These are phyloP conservation scores for Diplosoma virens DNA, from an alignment of 23 tunicate genomes.

Conservation along the genomic window DNA sequence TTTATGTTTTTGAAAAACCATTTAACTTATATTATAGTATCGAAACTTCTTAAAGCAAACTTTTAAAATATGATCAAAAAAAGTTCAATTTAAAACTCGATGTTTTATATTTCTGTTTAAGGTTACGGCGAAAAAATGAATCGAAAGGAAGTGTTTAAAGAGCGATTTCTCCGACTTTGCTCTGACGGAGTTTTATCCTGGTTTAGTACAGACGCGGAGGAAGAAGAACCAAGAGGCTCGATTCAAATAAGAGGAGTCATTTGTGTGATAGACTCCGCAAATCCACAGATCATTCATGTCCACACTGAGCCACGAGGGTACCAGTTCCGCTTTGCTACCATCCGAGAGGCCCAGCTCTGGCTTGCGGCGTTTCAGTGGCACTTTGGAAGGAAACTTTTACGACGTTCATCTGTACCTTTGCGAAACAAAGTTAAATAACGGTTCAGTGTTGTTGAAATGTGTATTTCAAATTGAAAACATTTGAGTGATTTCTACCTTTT, in stretches of 20 bases:
- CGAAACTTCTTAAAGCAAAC: no score
- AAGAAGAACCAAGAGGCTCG: slow-evolving; percentile 24
- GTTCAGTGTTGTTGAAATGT: no score
- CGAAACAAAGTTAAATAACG: slow-evolving; percentile 38
- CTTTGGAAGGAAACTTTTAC: slow-evolving; percentile 26
- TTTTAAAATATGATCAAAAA: no score
- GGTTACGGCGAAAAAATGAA: slow-evolving; percentile 33
- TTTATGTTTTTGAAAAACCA: no score
- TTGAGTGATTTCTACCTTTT: no score
- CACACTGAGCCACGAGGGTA: slow-evolving; percentile 32
- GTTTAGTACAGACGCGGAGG: slow-evolving; percentile 23
- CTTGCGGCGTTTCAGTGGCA: slow-evolving; percentile 49
- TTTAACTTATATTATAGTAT: no score
- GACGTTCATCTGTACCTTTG: slow-evolving; percentile 24
- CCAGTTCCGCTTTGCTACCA: slow-evolving; percentile 32
- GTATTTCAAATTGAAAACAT: no score
- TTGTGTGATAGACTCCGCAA: slow-evolving; percentile 9
- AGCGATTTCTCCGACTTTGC: slow-evolving; percentile 17
- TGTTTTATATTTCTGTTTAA: neutral
- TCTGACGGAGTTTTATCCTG: slow-evolving; percentile 41
- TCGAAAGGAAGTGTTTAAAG: slow-evolving; percentile 29
- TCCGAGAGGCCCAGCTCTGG: slow-evolving; percentile 38
- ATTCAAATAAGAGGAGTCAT: slow-evolving; percentile 36
- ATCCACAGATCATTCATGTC: slow-evolving; percentile 6
- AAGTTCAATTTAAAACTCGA: no score